A percentile compares a stretch with the other conserved stretches of the same genome.
These are phyloP conservation scores for Astur gentilis DNA, from an alignment of 2,113 vertebrate species.

Conservation along the genomic window DNA sequence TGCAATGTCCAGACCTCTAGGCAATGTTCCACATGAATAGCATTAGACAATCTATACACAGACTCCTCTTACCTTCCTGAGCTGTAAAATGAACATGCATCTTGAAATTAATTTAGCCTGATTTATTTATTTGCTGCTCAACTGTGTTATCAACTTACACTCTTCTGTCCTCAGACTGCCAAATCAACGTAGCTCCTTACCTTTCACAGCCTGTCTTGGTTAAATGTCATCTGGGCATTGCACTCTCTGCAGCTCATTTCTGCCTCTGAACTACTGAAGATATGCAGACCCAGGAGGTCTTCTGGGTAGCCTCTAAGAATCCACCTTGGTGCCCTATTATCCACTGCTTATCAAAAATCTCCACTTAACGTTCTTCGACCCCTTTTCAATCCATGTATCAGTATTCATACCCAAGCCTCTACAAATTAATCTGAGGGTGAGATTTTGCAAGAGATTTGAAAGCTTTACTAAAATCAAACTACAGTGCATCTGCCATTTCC, in stretches of 20 bases:
- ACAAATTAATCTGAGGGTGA: slow-evolving; percentile 18
- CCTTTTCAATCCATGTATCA: not conserved
- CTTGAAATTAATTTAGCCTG: not conserved
- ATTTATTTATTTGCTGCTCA: not conserved
- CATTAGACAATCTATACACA: not conserved
- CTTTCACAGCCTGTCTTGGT: not conserved
- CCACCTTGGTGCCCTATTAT: not conserved
- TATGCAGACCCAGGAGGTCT: not conserved
- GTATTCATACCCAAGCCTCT: slow-evolving; percentile 4
- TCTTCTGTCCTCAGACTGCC: not conserved
- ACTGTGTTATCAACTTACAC: not conserved
- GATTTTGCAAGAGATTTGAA: slow-evolving; percentile 26
- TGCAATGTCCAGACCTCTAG: not conserved
- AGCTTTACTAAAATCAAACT: slow-evolving; percentile 11
- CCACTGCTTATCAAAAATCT: slow-evolving; percentile 9
- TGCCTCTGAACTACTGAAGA: not conserved
- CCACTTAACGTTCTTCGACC: not conserved
- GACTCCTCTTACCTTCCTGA: not conserved
- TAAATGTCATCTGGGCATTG: not conserved
- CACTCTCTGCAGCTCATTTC: not conserved
- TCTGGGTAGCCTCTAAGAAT: not conserved
- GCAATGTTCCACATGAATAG: not conserved
- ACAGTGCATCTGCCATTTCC: not conserved
- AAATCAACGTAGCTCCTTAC: not conserved
- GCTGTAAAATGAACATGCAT: not conserved